These are phyloP conservation scores for Asarcornis scutulata DNA, from an alignment of 2,113 vertebrate species.

Conservation along the genomic window DNA sequence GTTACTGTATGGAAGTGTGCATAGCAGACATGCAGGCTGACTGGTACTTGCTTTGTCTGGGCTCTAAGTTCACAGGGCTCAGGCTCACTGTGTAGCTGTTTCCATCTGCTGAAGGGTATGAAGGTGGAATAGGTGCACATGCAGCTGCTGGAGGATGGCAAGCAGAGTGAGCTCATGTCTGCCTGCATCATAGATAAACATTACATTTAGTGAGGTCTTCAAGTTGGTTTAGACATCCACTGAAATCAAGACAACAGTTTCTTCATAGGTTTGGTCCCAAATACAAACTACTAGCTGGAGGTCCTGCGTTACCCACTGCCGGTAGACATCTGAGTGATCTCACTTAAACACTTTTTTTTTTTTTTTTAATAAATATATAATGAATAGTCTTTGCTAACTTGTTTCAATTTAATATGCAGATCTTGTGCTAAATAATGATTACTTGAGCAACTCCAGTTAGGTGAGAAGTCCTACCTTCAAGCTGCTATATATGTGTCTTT, in stretches of 20 bases:
- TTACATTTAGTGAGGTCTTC: neutral
- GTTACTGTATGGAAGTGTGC: neutral
- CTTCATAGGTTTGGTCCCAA: neutral
- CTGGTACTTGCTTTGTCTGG: neutral
- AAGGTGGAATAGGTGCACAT: neutral
- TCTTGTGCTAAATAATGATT: neutral
- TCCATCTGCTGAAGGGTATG: neutral
- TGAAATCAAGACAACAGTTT: neutral
- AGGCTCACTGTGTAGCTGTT: neutral
- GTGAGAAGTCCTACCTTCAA: neutral
- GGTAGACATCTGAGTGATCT: neutral
- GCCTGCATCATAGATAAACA: fast-evolving
- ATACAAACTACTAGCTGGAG: neutral
- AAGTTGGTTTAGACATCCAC: neutral
- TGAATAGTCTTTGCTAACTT: neutral
- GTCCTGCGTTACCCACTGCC: neutral
- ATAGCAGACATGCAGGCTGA: neutral
- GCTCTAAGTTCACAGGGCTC: neutral
- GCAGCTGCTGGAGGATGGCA: neutral
- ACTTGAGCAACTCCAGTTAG: neutral
- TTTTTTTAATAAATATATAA: neutral
- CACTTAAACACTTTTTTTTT: neutral
- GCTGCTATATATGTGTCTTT: neutral
- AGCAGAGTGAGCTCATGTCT: neutral
- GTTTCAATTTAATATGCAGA: neutral